Evolutionary conservation across 2,113 vertebrate genomes (phyloP).

Genomic region (Noctilio leporinus): DNA sequence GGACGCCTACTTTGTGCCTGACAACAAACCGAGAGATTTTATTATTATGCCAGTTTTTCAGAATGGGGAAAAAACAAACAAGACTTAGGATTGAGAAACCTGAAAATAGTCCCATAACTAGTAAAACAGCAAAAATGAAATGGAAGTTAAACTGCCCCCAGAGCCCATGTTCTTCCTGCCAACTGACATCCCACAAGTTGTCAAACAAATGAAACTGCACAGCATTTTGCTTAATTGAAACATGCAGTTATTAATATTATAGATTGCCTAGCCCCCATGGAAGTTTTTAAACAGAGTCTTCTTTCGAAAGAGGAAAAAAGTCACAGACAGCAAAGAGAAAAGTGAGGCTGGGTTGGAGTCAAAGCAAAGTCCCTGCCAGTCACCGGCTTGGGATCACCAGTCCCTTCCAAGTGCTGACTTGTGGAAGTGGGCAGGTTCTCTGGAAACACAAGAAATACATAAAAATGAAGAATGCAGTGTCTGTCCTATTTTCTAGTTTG

Average conservation of each 20-base stretch:
- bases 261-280: neutral
- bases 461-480: conserved; percentile 11
- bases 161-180: neutral
- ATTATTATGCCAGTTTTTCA: neutral
- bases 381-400: neutral
- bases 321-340: neutral
- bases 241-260: neutral
- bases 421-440: neutral
- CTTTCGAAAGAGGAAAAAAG: neutral
- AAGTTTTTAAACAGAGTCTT: neutral
- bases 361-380: neutral
- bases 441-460: neutral
- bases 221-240: neutral
- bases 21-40: neutral
- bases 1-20: neutral
- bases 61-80: neutral
- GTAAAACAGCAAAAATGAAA: neutral
- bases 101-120: neutral
- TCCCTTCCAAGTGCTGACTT: neutral
- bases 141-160: neutral
- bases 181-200: neutral
- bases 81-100: neutral
- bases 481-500: neutral
- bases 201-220: neutral
- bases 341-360: neutral